phyloP scores from a whole-genome alignment of 1,140 invertebrate species.

The Grapholita molesta region DNA sequence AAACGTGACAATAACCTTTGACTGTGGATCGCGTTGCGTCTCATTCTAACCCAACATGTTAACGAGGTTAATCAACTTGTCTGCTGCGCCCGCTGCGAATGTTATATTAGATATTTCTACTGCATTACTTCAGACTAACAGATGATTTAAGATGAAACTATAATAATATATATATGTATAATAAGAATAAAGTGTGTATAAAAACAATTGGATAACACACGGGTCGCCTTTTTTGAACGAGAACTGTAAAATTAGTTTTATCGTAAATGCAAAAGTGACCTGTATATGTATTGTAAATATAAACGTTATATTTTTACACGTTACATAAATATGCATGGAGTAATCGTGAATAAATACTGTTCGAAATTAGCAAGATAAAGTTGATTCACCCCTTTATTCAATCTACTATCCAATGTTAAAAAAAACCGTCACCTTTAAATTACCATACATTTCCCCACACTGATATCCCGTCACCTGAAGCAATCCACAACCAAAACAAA shows the following conservation, averaged over 20 bases:
- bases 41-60: background rate
- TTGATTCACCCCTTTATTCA: background rate
- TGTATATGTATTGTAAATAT: no score
- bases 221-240: no score
- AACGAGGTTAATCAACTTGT: background rate
- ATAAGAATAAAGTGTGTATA: no score
- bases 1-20: slow-evolving; percentile 3
- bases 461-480: slow-evolving; percentile 22
- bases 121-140: no score
- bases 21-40: background rate
- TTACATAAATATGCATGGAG: no score
- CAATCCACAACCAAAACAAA: slow-evolving; percentile 48
- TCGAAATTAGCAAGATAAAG: background rate
- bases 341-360: background rate
- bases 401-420: background rate
- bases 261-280: no score
- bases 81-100: background rate
- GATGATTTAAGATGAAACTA: no score
- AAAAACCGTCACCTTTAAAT: background rate
- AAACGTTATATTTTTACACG: no score
- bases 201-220: no score
- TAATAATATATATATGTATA: no score
- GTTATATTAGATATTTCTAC: background rate
- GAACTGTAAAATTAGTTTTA: no score
- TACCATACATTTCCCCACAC: slow-evolving; percentile 15